Evolutionary conservation across 2,113 vertebrate genomes (phyloP).

Genomic region (Campylorhamphus procurvoides): DNA sequence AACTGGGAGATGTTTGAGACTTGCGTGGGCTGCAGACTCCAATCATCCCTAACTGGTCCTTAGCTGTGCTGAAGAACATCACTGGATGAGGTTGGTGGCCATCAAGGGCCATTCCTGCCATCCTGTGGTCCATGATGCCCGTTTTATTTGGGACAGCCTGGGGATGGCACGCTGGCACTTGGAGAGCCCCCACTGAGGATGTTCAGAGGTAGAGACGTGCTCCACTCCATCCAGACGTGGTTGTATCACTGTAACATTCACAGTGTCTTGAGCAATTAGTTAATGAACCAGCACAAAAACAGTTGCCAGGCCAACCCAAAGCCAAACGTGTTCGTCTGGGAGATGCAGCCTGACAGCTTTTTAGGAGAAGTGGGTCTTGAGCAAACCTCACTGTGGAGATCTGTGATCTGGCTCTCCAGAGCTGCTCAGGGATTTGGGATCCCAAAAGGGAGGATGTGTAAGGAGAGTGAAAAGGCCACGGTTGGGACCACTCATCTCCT

Average conservation of each 20-base stretch:
- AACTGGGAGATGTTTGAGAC: not conserved
- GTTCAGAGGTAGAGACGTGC: not conserved
- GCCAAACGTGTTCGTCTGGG: not conserved
- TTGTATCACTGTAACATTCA: not conserved
- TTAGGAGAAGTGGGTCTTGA: not conserved
- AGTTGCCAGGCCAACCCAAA: slow-evolving; percentile 48
- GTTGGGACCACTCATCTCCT: not conserved
- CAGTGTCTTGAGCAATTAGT: slow-evolving; percentile 12
- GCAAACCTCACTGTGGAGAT: not conserved
- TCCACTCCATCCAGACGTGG: rapidly evolving
- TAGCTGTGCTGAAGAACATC: not conserved
- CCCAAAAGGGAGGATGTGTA: rapidly evolving
- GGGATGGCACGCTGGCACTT: not conserved
- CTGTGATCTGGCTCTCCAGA: not conserved
- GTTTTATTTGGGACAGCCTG: not conserved
- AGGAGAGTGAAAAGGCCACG: not conserved
- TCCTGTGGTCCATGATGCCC: not conserved
- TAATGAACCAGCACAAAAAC: slow-evolving; percentile 32
- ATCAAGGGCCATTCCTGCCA: not conserved
- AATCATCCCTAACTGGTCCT: not conserved
- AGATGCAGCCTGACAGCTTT: slow-evolving; percentile 31
- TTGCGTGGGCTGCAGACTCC: not conserved
- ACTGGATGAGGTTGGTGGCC: not conserved
- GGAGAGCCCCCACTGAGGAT: not conserved
- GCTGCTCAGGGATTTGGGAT: not conserved